phyloP scores from a whole-genome alignment of 1,140 invertebrate genomes.

The Apis laboriosa region DNA sequence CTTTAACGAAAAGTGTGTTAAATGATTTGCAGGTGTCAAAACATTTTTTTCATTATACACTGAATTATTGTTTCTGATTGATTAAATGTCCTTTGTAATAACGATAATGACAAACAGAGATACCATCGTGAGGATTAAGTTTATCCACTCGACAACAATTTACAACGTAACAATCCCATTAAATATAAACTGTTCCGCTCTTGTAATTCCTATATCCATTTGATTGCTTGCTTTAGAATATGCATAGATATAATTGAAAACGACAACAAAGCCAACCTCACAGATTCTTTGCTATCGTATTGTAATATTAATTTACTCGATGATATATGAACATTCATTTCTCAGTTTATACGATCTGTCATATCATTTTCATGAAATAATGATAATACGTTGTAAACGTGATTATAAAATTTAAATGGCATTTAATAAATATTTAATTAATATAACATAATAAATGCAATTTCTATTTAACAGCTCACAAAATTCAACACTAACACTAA shows the following conservation, averaged over 20 bases:
- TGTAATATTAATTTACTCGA: neutral
- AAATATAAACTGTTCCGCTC: neutral
- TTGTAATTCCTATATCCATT: neutral
- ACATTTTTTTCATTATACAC: neutral
- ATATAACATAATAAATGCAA: no score
- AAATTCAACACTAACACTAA: no score
- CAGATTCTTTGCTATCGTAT: neutral
- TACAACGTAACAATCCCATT: neutral
- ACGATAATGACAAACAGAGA: neutral
- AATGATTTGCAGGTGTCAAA: neutral
- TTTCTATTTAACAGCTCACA: no score
- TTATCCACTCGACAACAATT: neutral
- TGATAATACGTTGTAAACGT: neutral
- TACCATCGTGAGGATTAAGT: neutral
- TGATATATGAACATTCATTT: neutral
- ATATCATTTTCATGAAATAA: neutral
- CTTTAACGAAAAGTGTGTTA: no score
- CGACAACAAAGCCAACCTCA: neutral
- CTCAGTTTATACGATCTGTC: neutral
- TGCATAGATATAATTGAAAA: neutral
- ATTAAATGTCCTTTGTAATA: neutral
- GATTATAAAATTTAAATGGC: neutral
- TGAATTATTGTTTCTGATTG: neutral
- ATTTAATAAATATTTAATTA: no score
- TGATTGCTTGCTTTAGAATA: neutral